phyloP scores from a whole-genome alignment of 2,888 invertebrate genomes.

The Cantharis rufa region DNA sequence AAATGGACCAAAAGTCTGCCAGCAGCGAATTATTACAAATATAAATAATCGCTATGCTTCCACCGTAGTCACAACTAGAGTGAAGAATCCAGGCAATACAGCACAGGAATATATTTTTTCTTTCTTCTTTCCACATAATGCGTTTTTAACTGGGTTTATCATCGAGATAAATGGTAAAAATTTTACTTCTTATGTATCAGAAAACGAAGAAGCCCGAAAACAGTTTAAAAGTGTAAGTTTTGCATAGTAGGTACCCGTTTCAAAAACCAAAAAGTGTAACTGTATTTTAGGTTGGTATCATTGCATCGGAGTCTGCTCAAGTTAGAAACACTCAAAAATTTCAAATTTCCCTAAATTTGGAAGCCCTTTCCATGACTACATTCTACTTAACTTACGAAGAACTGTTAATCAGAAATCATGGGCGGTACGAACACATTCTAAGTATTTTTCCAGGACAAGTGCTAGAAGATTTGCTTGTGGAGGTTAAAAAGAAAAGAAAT shows the following conservation, averaged over 20 bases:
- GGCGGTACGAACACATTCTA: not conserved
- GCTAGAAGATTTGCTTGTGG: not conserved
- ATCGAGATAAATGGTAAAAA: slow-evolving; percentile 68
- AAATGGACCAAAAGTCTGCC: slow-evolving; percentile 38
- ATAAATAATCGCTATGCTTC: slow-evolving; percentile 68
- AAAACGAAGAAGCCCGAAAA: slow-evolving; percentile 65
- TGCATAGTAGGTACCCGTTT: not conserved
- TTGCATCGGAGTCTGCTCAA: not conserved
- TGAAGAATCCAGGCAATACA: slow-evolving; percentile 63
- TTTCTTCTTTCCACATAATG: slow-evolving; percentile 69
- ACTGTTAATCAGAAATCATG: not conserved
- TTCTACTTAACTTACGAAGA: not conserved
- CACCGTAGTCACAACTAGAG: slow-evolving; percentile 66
- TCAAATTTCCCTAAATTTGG: not conserved
- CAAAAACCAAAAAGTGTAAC: not conserved
- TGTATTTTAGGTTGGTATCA: not conserved
- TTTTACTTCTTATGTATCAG: slow-evolving; percentile 67
- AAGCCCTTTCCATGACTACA: not conserved
- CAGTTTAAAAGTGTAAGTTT: slow-evolving; percentile 49
- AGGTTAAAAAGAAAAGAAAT: not conserved
- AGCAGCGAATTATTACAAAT: slow-evolving; percentile 65
- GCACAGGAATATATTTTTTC: slow-evolving; percentile 62
- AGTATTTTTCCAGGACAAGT: not conserved
- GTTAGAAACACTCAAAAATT: not conserved
- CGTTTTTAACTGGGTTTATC: slow-evolving; percentile 70